Conservation (phyloP, 2,113 vertebrate genomes). For the Tenrec ecaudatus region DNA sequence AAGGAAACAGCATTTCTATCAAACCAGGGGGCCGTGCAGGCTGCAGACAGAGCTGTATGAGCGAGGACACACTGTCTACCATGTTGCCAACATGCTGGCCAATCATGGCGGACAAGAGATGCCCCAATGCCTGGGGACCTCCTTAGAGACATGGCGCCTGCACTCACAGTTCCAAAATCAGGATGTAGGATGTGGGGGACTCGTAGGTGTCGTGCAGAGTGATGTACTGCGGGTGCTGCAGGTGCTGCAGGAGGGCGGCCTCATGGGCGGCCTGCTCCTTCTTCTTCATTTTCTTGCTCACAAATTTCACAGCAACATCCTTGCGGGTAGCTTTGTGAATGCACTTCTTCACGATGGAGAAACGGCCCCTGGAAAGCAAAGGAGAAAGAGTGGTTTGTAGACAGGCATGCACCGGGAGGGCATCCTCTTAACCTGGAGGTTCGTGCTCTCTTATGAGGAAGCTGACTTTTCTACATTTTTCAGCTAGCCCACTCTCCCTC, state of each 20-base stretch:
- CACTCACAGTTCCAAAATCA: slow-evolving; percentile 97
- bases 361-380: slow-evolving; percentile 92
- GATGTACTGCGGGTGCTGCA: slow-evolving; percentile 95
- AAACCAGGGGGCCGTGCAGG: no score
- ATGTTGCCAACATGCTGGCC: not conserved
- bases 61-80: not conserved
- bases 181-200: slow-evolving; percentile 92
- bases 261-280: slow-evolving; percentile 97
- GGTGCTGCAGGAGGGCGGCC: slow-evolving; percentile 93
- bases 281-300: slow-evolving; percentile 98
- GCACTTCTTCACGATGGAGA: slow-evolving; percentile 97
- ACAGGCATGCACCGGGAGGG: slow-evolving; percentile 51
- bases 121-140: not conserved
- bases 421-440: slow-evolving; percentile 39
- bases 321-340: slow-evolving; percentile 94
- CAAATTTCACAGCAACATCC: slow-evolving; percentile 97
- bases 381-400: slow-evolving; percentile 17
- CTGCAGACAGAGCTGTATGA: not conserved
- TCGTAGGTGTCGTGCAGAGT: slow-evolving; percentile 95
- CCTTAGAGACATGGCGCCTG: accelerated
- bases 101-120: not conserved
- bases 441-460: slow-evolving; percentile 73
- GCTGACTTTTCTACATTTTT: slow-evolving; percentile 57
- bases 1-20: not conserved
- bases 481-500: not conserved